Conservation (phyloP, 2,113 vertebrate genomes). For the Centrocercus urophasianus region DNA sequence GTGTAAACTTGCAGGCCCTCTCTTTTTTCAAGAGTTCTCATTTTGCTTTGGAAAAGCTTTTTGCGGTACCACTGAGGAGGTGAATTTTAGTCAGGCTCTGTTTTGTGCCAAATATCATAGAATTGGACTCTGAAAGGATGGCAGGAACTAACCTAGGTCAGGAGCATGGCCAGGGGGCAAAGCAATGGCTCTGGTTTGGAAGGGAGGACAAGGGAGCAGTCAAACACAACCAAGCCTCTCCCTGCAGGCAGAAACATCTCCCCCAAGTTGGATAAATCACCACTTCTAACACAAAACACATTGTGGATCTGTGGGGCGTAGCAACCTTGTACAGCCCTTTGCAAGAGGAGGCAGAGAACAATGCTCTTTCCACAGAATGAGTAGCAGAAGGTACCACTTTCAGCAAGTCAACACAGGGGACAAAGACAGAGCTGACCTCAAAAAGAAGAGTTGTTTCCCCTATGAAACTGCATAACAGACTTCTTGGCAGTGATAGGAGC, state of each 20-base stretch:
- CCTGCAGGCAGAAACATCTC: background rate
- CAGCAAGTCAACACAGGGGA: background rate
- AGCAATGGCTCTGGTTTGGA: background rate
- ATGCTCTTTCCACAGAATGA: background rate
- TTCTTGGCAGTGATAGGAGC: background rate
- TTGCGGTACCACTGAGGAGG: background rate
- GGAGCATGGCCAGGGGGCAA: accelerated
- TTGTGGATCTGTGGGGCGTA: background rate
- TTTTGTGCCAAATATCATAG: background rate
- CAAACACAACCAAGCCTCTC: background rate
- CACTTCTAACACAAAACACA: background rate
- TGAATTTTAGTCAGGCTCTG: background rate
- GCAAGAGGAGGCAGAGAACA: background rate
- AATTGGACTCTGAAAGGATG: background rate
- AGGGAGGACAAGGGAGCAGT: background rate
- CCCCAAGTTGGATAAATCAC: background rate
- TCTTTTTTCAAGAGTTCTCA: background rate
- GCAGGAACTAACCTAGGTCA: background rate
- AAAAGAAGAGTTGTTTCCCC: background rate
- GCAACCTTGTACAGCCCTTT: background rate
- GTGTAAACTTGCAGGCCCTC: background rate
- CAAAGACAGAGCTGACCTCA: background rate
- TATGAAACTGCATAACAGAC: background rate
- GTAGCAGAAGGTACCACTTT: background rate
- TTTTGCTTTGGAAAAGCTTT: background rate